Percentiles rank a stretch among this genome's conserved stretches.
phyloP scores from a whole-genome alignment of 2,797 vertebrate species.

The Chanos chanos region DNA sequence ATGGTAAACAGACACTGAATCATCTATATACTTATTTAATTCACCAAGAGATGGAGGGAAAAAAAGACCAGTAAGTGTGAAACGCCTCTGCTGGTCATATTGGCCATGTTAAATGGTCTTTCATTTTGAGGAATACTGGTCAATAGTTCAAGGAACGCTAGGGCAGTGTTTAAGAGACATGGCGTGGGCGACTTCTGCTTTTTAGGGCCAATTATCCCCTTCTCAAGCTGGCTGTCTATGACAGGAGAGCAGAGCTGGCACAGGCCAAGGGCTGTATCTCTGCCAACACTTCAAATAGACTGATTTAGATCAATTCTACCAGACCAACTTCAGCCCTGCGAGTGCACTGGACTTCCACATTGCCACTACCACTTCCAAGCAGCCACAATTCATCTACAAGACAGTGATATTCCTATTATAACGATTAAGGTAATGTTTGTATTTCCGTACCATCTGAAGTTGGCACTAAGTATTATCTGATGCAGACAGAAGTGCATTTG shows the following conservation, averaged over 20 bases:
- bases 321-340: not conserved
- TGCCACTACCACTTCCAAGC: too few species aligned
- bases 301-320: not conserved
- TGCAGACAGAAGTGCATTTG: too few species aligned
- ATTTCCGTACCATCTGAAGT: too few species aligned
- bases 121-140: too few species aligned
- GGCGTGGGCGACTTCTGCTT: constrained; percentile 6
- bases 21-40: too few species aligned
- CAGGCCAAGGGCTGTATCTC: not conserved
- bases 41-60: too few species aligned
- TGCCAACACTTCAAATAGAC: constrained; percentile 9
- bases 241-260: not conserved
- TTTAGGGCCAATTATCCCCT: constrained; percentile 25
- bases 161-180: not conserved
- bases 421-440: too few species aligned
- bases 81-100: not conserved
- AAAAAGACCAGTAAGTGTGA: too few species aligned
- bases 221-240: not conserved
- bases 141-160: constrained; percentile 16
- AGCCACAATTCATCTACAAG: too few species aligned
- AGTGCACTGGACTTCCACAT: too few species aligned
- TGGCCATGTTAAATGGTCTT: not conserved
- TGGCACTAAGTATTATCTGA: too few species aligned
- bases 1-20: not conserved
- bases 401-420: too few species aligned